Evolutionary conservation across 2,113 vertebrate species (phyloP).

Genomic region (Dendrocopos noguchii): DNA sequence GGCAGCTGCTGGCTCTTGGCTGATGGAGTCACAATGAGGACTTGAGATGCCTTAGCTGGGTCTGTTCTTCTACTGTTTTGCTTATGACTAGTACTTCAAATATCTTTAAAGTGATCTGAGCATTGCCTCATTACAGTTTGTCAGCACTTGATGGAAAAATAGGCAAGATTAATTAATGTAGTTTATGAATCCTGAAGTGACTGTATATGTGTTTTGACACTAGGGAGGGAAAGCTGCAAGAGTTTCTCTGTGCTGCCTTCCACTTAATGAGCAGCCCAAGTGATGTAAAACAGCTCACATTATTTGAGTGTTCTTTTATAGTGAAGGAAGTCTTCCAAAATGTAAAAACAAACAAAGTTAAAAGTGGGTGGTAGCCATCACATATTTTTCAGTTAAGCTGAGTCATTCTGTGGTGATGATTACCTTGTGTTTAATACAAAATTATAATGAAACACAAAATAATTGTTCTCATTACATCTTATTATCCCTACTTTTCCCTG

Average conservation of each 20-base stretch:
- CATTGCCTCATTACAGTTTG: slow-evolving; percentile 1
- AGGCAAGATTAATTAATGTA: slow-evolving; percentile 15
- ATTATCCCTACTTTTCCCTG: neutral
- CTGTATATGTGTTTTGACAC: neutral
- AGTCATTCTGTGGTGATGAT: neutral
- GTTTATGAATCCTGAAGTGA: slow-evolving; percentile 54
- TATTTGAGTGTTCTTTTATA: neutral
- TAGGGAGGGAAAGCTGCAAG: slow-evolving; percentile 6
- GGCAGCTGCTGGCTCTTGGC: slow-evolving; percentile 46
- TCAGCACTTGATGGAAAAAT: slow-evolving; percentile 30
- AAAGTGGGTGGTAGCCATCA: neutral
- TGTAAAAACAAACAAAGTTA: neutral
- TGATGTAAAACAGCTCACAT: neutral
- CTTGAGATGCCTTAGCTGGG: neutral
- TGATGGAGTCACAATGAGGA: neutral
- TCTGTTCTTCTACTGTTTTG: slow-evolving; percentile 33
- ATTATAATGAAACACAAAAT: neutral
- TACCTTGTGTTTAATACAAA: neutral
- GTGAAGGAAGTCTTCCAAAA: neutral
- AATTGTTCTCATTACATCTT: neutral
- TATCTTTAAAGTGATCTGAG: slow-evolving; percentile 2
- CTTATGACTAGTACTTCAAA: neutral
- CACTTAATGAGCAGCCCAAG: slow-evolving; percentile 15
- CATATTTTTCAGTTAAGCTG: neutral
- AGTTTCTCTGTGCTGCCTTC: slow-evolving; percentile 20